Evolutionary conservation across 2,888 invertebrate genomes (phyloP).

Genomic region (Leptinotarsa haldemani): DNA sequence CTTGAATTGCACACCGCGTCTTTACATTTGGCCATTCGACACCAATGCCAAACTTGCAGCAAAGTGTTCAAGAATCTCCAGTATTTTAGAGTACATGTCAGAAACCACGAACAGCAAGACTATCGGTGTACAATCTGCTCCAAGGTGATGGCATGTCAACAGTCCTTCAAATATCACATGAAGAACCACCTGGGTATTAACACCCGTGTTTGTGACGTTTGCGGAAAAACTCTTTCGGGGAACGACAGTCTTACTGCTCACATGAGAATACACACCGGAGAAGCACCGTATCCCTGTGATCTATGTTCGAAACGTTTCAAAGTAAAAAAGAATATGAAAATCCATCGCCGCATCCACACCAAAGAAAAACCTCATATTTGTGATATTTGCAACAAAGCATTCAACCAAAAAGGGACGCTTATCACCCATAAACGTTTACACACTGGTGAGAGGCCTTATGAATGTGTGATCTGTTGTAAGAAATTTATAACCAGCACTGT

Average conservation of each 20-base stretch:
- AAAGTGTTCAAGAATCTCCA: conserved; percentile 48
- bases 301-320: conserved; percentile 61
- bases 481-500: conserved; percentile 23
- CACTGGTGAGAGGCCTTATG: conserved; percentile 60
- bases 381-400: conserved; percentile 50
- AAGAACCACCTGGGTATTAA: conserved; percentile 26
- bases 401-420: conserved; percentile 46
- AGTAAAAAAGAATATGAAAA: conserved; percentile 63
- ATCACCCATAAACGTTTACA: conserved; percentile 52
- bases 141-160: conserved; percentile 56
- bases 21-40: conserved; percentile 24
- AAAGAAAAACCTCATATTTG: conserved; percentile 51
- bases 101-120: conserved; percentile 44
- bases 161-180: conserved; percentile 66
- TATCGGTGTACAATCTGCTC: conserved; percentile 60
- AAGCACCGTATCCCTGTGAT: conserved; percentile 53
- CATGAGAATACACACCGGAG: conserved; percentile 67
- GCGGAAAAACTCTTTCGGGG: conserved; percentile 40
- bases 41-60: conserved; percentile 44
- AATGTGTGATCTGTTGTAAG: conserved; percentile 18
- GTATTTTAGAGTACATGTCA: conserved; percentile 48
- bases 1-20: conserved; percentile 16
- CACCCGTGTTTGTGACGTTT: conserved; percentile 49
- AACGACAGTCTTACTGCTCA: conserved; percentile 35
- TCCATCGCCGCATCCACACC: conserved; percentile 51